Percentiles rank a stretch among this genome's conserved stretches.
phyloP scores from a whole-genome alignment of 2,113 vertebrate species.

The Chaetops frenatus region DNA sequence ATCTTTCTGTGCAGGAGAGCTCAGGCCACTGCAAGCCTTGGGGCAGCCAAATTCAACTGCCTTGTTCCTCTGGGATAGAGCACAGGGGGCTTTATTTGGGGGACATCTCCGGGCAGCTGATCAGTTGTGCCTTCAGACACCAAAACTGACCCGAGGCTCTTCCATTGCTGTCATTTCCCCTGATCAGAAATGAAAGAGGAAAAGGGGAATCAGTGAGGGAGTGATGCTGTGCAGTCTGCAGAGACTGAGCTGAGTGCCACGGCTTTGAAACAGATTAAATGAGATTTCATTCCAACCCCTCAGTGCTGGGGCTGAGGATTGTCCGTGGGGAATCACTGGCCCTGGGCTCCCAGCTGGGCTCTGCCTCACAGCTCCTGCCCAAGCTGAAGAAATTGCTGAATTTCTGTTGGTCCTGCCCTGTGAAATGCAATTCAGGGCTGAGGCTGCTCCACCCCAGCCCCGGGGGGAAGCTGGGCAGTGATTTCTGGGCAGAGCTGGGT shows the following conservation, averaged over 20 bases:
- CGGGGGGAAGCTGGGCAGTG: not conserved
- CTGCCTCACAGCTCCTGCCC: not conserved
- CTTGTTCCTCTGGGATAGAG: not conserved
- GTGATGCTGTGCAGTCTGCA: rapidly evolving
- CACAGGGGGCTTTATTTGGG: not conserved
- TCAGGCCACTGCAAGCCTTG: not conserved
- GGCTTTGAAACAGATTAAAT: not conserved
- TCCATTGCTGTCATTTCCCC: not conserved
- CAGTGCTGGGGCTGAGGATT: not conserved
- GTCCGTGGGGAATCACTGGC: not conserved
- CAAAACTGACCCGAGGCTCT: not conserved
- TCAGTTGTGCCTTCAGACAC: not conserved
- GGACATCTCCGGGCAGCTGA: not conserved
- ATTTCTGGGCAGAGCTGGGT: not conserved
- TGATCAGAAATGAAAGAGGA: not conserved
- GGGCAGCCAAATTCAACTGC: not conserved
- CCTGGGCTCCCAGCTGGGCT: not conserved
- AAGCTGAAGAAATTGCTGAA: not conserved
- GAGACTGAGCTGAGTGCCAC: not conserved
- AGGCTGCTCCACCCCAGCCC: not conserved
- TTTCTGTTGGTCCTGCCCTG: not conserved
- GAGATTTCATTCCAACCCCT: not conserved
- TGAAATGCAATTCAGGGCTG: not conserved
- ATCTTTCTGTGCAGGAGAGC: not conserved
- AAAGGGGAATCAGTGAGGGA: not conserved